phyloP scores from a whole-genome alignment of 2,888 invertebrate species.

The Bellardia bayeri region DNA sequence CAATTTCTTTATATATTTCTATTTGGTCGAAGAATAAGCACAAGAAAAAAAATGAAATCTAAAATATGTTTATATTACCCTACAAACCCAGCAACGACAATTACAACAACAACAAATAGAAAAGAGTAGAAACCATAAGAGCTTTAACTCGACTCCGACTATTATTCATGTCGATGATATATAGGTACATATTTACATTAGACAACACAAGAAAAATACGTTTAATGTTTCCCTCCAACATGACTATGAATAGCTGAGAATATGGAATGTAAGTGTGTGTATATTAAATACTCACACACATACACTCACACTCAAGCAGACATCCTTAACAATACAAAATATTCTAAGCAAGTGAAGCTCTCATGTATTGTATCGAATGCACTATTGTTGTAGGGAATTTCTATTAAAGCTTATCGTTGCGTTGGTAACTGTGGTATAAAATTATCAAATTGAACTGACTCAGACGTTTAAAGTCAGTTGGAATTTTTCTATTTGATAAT shows the following conservation, averaged over 20 bases:
- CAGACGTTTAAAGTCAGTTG: no score
- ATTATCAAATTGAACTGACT: not conserved
- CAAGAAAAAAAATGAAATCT: conserved; percentile 13
- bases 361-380: conserved; percentile 52
- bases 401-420: conserved; percentile 26
- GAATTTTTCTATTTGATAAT: no score
- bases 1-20: conserved; percentile 31
- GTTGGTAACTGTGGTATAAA: conserved; percentile 40
- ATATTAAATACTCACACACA: not conserved
- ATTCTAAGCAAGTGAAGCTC: conserved; percentile 43
- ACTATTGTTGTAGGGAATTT: conserved; percentile 52
- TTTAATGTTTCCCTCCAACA: conserved; percentile 59
- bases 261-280: conserved; percentile 28
- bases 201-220: conserved; percentile 65
- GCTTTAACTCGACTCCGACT: conserved; percentile 64
- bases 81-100: conserved; percentile 50
- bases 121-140: conserved; percentile 55
- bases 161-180: conserved; percentile 73
- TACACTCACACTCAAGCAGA: conserved; percentile 1
- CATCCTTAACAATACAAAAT: conserved; percentile 59
- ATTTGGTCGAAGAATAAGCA: conserved; percentile 26
- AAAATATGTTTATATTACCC: conserved; percentile 67
- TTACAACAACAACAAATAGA: conserved; percentile 27
- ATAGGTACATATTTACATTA: conserved; percentile 57
- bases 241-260: conserved; percentile 48